Base-by-base conservation (phyloP, 2,888 invertebrate species). In the Sycophila texana region DNA sequence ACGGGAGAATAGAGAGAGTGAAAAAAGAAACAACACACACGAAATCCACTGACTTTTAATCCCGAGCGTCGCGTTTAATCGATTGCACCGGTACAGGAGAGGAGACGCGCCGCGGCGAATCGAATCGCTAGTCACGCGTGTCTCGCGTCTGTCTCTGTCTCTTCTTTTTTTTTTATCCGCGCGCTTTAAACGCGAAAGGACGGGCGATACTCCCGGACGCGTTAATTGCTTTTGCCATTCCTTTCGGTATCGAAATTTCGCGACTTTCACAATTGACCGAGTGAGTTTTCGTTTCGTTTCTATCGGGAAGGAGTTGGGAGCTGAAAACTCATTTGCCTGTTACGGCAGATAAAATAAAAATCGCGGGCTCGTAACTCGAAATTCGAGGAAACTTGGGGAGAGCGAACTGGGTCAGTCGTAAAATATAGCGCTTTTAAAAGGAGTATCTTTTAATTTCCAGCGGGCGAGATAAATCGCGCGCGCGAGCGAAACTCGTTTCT, bases 31-130 rank as follows among this genome's bases (percentile, higher is more conserved):
- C 57, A n/a, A 22, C 13, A 18, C 22, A 51, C 60, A n/a, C 30
- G 63, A 55, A 70, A 70, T 58, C 39, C 63, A 65, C 49, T 18
- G 39, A 58, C 49, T 66, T 74, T 74, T 26, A 67, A 74, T 67
- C 68, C 55, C n/a, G 51, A 74, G n/a, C 67, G 67, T 74, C 67
- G 51, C 67, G 51, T 30, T 60, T 30, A 53, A 67, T 53, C 60
- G 61, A 58, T 67, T 26, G 30, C 30, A 12, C 39, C 51, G 49
- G 26, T n/a, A n/a, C n/a, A n/a, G 51, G 22, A 49, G 66, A 66
- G 66, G 51, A 66, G 22, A 47, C 51, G 20, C 18, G 66, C 61
- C 22, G 51, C 49, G 20, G 65, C 66, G 26, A 75, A 67, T 67
- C 51, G n/a, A 75, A 61, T 75, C 22, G 53, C 26, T 10, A 55